Evolutionary conservation across 2,797 vertebrate species (phyloP).

Genomic region (Tenualosa thibaudeaui): DNA sequence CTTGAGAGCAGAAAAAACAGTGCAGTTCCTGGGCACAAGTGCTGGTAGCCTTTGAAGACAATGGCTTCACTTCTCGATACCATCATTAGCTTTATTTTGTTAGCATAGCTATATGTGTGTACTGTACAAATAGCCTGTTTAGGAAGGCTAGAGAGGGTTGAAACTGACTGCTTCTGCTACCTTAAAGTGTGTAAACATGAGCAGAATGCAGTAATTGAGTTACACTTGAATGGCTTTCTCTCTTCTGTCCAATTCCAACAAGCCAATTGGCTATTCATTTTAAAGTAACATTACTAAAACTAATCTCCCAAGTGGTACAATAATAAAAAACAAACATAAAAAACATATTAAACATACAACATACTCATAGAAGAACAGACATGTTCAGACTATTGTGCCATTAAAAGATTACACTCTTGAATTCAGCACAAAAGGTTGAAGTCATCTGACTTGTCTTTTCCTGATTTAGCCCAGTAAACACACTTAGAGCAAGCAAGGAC

Average conservation of each 20-base stretch:
- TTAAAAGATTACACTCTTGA: background rate
- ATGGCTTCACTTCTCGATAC: background rate
- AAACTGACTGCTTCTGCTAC: background rate
- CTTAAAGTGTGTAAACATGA: background rate
- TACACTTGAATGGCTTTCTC: background rate
- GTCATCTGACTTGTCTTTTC: background rate
- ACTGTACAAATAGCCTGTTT: background rate
- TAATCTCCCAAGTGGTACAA: background rate
- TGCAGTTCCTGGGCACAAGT: slow-evolving; percentile 1
- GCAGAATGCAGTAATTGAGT: background rate
- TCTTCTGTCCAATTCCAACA: background rate
- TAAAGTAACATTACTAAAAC: background rate
- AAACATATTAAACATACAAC: background rate
- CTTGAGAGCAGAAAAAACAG: background rate
- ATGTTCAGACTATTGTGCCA: background rate
- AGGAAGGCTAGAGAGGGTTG: background rate
- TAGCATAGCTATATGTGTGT: background rate
- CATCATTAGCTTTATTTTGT: background rate
- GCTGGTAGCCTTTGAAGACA: background rate
- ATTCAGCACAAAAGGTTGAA: slow-evolving; percentile 2
- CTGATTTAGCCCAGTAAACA: slow-evolving; percentile 10
- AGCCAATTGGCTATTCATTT: background rate
- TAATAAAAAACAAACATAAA: too few species aligned
- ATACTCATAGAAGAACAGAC: background rate
- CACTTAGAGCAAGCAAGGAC: background rate